A percentile compares a stretch with the other conserved stretches of the same genome.
phyloP scores from a whole-genome alignment of 2,888 invertebrate species.

The Hyppa rectilinea region DNA sequence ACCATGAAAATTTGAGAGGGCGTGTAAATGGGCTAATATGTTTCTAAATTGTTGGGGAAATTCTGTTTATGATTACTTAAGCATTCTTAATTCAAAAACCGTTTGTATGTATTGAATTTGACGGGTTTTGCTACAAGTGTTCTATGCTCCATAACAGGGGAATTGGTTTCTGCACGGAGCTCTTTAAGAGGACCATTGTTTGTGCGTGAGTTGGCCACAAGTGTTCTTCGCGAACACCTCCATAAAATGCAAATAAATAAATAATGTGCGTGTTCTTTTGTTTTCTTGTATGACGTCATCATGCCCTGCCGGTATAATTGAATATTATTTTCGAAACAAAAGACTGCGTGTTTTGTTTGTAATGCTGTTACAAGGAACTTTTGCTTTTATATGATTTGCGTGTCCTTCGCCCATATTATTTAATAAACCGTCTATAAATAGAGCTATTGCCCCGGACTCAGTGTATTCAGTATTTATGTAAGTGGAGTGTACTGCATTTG shows the following conservation, averaged over 20 bases:
- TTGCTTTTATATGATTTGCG: neutral
- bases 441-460: neutral
- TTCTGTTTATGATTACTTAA: no score
- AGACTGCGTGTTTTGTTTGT: neutral
- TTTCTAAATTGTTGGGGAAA: no score
- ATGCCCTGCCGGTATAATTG: neutral
- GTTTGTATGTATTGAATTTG: neutral
- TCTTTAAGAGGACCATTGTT: no score
- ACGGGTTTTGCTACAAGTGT: no score
- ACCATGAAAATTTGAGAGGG: no score
- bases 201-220: no score
- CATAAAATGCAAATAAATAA: constrained; percentile 6
- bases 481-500: neutral
- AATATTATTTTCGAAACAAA: constrained; percentile 35
- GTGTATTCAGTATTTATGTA: neutral
- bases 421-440: neutral
- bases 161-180: no score
- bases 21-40: no score
- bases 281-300: constrained; percentile 6
- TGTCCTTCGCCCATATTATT: neutral
- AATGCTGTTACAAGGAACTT: no score
- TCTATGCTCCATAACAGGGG: neutral
- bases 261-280: neutral
- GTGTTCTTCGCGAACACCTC: neutral
- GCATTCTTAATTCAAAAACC: no score